Conservation (phyloP, 2,113 vertebrate species). For the Scalopus aquaticus region DNA sequence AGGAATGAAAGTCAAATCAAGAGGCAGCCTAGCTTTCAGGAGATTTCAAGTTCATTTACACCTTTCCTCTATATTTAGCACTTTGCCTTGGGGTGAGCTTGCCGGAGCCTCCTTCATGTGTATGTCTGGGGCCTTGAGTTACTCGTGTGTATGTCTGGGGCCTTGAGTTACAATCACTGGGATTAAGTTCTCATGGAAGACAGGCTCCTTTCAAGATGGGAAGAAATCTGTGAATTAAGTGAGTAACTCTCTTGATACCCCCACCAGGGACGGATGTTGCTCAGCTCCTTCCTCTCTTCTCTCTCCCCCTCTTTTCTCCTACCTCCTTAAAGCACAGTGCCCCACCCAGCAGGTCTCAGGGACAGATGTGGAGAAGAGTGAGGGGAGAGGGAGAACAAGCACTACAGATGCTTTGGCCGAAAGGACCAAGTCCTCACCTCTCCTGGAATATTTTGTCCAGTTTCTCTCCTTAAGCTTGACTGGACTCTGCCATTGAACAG, state of each 20-base stretch:
- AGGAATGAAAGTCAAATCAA: neutral
- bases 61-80: neutral
- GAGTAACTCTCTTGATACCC: neutral
- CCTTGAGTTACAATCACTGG: neutral
- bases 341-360: neutral
- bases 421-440: neutral
- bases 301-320: accelerated
- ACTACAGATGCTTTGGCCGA: neutral
- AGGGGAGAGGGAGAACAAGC: neutral
- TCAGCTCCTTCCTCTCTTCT: neutral
- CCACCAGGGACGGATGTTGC: neutral
- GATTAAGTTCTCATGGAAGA: neutral
- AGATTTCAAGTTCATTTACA: neutral
- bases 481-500: neutral
- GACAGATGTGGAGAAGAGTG: neutral
- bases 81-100: neutral
- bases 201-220: neutral
- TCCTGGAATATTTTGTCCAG: neutral
- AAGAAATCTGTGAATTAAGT: neutral
- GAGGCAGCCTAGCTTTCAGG: neutral
- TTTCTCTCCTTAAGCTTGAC: neutral
- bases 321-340: neutral
- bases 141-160: neutral
- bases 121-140: neutral
- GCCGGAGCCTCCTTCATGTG: neutral